Evolutionary conservation across 1,140 invertebrate species (phyloP), one percentile per base, ranked within the genome.

Genomic region (Orchestia grillus): DNA sequence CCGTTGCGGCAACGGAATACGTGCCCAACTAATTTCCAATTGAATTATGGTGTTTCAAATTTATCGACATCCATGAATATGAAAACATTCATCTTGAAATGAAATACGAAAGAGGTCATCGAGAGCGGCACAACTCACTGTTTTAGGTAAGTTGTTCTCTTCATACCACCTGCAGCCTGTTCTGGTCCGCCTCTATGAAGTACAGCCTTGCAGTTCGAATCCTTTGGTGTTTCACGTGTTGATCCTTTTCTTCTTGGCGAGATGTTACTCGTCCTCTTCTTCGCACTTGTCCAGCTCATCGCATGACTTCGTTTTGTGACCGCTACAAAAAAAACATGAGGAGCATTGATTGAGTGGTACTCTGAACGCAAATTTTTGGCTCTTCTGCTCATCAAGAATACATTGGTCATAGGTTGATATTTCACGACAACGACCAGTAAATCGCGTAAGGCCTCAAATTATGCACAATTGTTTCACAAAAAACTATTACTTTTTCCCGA

Each of bases 241-340:
- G n/a, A n/a, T n/a, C n/a, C n/a, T n/a, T n/a, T n/a, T 77, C 62
- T 77, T 77, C 62, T 77, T 15, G 36, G 47, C n/a, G 47, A 6
- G 47, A 53, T 53, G 28, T 96, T 62, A 96, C 45, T 94, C 92
- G 36, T 94, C 92, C 47, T 94, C 92, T 94, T 97, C 96, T 77
- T 96, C 96, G 88, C 94, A 97, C 42, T 96, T 96, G 90, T 97
- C 97, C 44, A 97, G 95, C 92, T 97, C 96, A 95, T 97, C 97
- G 96, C 96, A 97, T 11, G 97, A 97, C 44, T 96, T 97, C 40
- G 96, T 96, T 95, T 96, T 97, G 95, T 96, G 96, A 43, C 96
- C 96, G 88, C 97, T 97, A 96, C 45, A 96, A 96, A 62, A 87
- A 47, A 88, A 96, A 96, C 87, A 92, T 44, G n/a, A n/a, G 44